A percentile compares a stretch with the other conserved stretches of the same genome.
Conservation (phyloP, 2,113 vertebrate species). For the Anhinga rufa region DNA sequence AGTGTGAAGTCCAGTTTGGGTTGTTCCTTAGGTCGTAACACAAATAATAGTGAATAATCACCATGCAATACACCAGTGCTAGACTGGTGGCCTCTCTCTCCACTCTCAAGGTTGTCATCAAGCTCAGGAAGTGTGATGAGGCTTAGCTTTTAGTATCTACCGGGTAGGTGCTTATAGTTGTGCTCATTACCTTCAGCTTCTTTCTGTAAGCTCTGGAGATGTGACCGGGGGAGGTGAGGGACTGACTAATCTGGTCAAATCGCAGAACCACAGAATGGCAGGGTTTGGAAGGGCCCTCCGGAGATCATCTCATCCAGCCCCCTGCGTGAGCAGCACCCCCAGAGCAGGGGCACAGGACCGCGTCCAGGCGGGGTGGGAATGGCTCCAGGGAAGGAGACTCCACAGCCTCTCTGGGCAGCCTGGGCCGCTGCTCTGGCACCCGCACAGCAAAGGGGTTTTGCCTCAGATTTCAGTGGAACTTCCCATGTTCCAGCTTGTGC, state of each 20-base stretch:
- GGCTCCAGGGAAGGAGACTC: too few species aligned
- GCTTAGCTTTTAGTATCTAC: neutral
- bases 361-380: too few species aligned
- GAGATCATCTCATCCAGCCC: too few species aligned
- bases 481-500: too few species aligned
- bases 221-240: neutral
- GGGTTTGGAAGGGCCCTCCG: too few species aligned
- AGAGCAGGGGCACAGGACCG: too few species aligned
- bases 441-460: too few species aligned
- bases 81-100: neutral
- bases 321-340: too few species aligned
- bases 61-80: neutral
- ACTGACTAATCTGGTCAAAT: neutral
- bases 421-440: too few species aligned
- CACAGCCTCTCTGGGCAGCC: too few species aligned
- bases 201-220: neutral
- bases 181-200: neutral
- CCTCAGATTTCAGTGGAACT: too few species aligned
- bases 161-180: neutral
- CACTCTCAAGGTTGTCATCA: neutral
- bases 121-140: neutral
- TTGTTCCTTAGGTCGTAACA: neutral
- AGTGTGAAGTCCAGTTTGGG: neutral
- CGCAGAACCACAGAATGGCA: too few species aligned
- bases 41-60: neutral